phyloP scores from a whole-genome alignment of 2,888 invertebrate genomes.

The Nemapogon koenigi region DNA sequence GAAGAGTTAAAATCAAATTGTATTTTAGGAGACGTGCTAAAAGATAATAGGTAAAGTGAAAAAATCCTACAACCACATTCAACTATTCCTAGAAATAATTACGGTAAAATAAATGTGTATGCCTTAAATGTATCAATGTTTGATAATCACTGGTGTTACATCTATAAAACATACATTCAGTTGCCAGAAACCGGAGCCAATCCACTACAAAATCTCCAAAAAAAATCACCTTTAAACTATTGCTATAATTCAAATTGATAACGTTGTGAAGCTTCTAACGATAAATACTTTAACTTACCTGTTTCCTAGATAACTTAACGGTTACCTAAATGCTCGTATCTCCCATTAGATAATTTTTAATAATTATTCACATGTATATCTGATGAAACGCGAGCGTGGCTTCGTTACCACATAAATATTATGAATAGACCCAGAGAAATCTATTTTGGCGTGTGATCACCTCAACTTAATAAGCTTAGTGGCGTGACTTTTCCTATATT shows the following conservation, averaged over 20 bases:
- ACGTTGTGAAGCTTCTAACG: constrained; percentile 49
- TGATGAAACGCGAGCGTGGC: constrained; percentile 41
- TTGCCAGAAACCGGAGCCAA: constrained; percentile 36
- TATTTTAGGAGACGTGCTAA: too few species aligned
- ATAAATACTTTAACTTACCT: constrained; percentile 51
- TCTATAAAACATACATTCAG: too few species aligned
- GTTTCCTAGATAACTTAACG: constrained; percentile 43
- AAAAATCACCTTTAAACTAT: constrained; percentile 24
- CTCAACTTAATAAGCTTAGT: constrained; percentile 3
- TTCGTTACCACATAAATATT: constrained; percentile 26
- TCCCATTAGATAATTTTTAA: constrained; percentile 55
- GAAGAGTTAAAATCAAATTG: too few species aligned
- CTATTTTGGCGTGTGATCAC: constrained; percentile 33
- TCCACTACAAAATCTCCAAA: constrained; percentile 23
- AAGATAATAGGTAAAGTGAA: too few species aligned
- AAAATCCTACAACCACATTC: too few species aligned
- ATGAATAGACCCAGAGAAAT: constrained; percentile 30
- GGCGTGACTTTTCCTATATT: too few species aligned
- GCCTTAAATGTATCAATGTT: too few species aligned
- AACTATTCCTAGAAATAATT: too few species aligned
- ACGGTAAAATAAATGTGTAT: too few species aligned
- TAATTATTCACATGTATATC: constrained; percentile 60
- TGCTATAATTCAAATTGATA: constrained; percentile 57
- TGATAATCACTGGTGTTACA: too few species aligned
- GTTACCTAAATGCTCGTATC: constrained; percentile 57